Base-by-base conservation (phyloP, 2,888 invertebrate genomes). In the Cyclophora albipunctata region DNA sequence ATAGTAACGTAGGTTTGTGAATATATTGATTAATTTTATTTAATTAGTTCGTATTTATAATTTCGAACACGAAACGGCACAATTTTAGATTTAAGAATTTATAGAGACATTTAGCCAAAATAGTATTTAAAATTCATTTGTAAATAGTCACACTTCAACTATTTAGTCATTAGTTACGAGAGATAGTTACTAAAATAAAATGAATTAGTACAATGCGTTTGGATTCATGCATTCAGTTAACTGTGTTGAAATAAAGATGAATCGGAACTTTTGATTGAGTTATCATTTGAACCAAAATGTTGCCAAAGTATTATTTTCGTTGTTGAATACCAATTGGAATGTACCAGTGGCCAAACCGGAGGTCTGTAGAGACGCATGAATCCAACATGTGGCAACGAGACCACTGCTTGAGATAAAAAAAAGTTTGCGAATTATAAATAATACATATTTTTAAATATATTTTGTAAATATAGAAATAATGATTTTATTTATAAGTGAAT, bases 71-170 rank as follows among this genome's bases (percentile, higher is more conserved):
- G 65, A 75, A 71, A 85, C 69, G 84, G 86, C 87, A 88, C 87
- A 85, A 86, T 77, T 78, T 75, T 81, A 83, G 73, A 20, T 59
- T 45, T 86, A 85, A 84, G 81, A 68, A 72, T 71, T 84, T 83
- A 83, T 71, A 87, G 85, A 73, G 76, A 85, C 80, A 75, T 84
- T 84, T 88, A 88, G 87, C 87, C 87, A 88, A 88, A 88, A 84
- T 87, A 87, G 84, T 71, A 63, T 74, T 79, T 49, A 67, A 78
- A 73, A 64, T 62, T 71, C 78, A 80, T 80, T 64, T 88, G 87
- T 86, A 88, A 66, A 88, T 87, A 86, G 58, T 75, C 78, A 81
- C 79, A 69, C 75, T 85, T 82, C 77, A 69, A 79, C 70, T 65
- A 68, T 71, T 62, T 83, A 80, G 77, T 64, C 49, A 54, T 70